Base-by-base conservation (phyloP, 2,888 invertebrate genomes). In the Drosophila barbarae region DNA sequence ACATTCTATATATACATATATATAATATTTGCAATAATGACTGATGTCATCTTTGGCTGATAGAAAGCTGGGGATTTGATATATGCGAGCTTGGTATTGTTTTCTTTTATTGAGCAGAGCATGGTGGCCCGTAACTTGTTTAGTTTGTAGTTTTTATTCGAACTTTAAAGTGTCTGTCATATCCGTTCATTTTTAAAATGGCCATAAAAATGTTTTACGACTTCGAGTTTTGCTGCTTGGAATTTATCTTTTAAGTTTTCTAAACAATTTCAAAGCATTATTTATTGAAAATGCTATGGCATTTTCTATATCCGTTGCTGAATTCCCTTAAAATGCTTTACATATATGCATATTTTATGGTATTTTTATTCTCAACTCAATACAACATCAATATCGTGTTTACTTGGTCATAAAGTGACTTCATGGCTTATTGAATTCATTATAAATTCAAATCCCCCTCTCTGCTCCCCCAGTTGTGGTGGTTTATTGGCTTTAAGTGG, bases 11-110 rank as follows among this genome's bases (percentile, higher is more conserved):
- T 44, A 49, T 56, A 23, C 54, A 21, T 18, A 3, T 21, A 38
- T 46, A 46, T 56, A 56, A 28, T 59, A 59, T 79, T 78, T 71
- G 75, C 69, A 66, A 60, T 72, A 23, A 54, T 60, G n/a, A 64
- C 73, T 82, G 82, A 82, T 82, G 79, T 77, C 77, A 77, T 76
- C 50, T 53, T 64, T 41, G 46, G 30, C 13, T 13, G 34, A 30
- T 47, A 58, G 58, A 67, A 67, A 67, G 69, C 38, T 15, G 26
- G 10, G 15, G 9, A 10, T 50, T 59, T 60, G 38, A 59, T 60
- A 10, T 35, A 28, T 49, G 30, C 10, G 26, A 53, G 54, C 36
- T 13, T 12, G 47, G 21, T 10, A 51, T 30, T 56, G 21, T 41
- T 34, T 59, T 41, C 9, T 26, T 41, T 42, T 21, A 30, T 30